Conservation (phyloP, 2,888 invertebrate species). For the Exephanes ischioxanthus region DNA sequence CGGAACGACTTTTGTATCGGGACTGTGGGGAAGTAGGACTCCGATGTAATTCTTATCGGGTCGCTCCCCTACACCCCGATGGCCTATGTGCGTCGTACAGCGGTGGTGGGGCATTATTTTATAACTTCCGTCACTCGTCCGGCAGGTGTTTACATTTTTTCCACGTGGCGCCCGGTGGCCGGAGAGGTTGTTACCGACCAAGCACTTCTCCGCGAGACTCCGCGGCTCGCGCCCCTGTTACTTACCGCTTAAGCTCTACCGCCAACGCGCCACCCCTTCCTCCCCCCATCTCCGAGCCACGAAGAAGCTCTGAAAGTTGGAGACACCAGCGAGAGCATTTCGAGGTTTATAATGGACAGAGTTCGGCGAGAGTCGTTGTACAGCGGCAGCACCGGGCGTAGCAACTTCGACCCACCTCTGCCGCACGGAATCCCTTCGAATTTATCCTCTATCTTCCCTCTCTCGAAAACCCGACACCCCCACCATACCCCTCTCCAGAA, state of each 20-base stretch:
- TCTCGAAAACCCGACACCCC: constrained; percentile 23
- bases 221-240: constrained; percentile 43
- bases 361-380: constrained; percentile 33
- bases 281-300: background rate
- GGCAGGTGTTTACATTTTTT: background rate
- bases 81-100: background rate
- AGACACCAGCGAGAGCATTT: constrained; percentile 52
- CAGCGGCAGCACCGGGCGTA: background rate
- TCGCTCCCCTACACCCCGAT: constrained; percentile 7
- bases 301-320: constrained; percentile 65
- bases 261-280: background rate
- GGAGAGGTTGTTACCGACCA: background rate
- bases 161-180: background rate
- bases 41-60: constrained; percentile 5
- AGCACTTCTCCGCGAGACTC: background rate
- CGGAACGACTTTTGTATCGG: constrained; percentile 32
- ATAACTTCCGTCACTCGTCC: background rate
- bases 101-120: background rate
- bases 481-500: background rate
- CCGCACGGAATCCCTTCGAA: constrained; percentile 47
- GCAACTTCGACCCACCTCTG: constrained; percentile 28
- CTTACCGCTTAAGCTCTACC: constrained; percentile 62
- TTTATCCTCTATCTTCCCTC: constrained; percentile 49
- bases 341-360: constrained; percentile 65
- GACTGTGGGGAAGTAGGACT: background rate